Conservation (phyloP, 2,888 invertebrate species). For the Ophion ventricosus region DNA sequence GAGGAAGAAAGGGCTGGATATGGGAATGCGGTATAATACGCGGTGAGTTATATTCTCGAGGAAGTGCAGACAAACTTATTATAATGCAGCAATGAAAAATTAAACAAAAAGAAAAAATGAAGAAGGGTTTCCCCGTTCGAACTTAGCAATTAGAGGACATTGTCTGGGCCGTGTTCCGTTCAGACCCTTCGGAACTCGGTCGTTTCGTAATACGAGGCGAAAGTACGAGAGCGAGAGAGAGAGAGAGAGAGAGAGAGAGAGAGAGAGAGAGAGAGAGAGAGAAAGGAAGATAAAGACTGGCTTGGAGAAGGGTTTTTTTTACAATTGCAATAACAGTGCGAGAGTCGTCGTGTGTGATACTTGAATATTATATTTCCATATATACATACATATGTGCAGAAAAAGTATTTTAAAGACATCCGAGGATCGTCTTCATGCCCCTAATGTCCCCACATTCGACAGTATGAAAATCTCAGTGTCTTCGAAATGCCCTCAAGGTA, state of each 20-base stretch:
- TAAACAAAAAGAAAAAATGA: slow-evolving; percentile 7
- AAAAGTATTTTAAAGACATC: background rate
- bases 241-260: no score
- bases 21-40: slow-evolving; percentile 30
- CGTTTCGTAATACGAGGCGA: slow-evolving; percentile 61
- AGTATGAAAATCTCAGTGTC: no score
- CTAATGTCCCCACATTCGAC: no score
- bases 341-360: slow-evolving; percentile 44
- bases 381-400: background rate
- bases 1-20: slow-evolving; percentile 49
- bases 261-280: slow-evolving; percentile 25
- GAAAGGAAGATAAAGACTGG: slow-evolving; percentile 44
- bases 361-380: slow-evolving; percentile 21
- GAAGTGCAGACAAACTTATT: slow-evolving; percentile 51
- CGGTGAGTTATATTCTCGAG: slow-evolving; percentile 33
- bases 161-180: slow-evolving; percentile 58
- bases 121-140: slow-evolving; percentile 31
- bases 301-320: slow-evolving; percentile 32
- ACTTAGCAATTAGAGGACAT: slow-evolving; percentile 67
- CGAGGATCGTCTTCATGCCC: background rate
- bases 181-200: slow-evolving; percentile 24
- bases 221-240: background rate
- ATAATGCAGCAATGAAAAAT: background rate
- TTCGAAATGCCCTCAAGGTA: background rate
- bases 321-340: slow-evolving; percentile 53